Evolutionary conservation across 2,797 vertebrate genomes (phyloP), one percentile per base, ranked within the genome.

Genomic region (Poliocrania exsul): DNA sequence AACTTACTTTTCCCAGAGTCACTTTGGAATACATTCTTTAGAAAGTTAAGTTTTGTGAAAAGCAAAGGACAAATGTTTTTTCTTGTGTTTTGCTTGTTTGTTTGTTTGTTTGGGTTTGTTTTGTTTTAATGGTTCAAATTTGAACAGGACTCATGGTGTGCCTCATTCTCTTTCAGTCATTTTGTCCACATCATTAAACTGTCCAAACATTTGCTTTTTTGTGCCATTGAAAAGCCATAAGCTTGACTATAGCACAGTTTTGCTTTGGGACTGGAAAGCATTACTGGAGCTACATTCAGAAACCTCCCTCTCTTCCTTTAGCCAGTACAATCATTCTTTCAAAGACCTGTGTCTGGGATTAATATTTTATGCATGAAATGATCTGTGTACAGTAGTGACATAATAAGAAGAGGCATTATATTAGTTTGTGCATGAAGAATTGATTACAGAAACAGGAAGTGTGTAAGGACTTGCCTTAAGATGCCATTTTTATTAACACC

Each of bases 401-500:
- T 97, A 97, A 97, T 95, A 96, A 97, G 96, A 96, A 97, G 93
- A 96, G 95, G 95, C 96, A 95, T 92, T 95, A 93, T 95, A 88
- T 94, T 95, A 60, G 60, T 93, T 87, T 90, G 91, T 56, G 89
- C 81, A 88, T 86, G 93, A 67, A 58, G 86, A 88, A 87, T 49
- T 46, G 90, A 78, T 84, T 40, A 67, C 87, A 80, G 75, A 82
- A 86, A 84, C 18, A 54, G 60, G 91, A 93, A 88, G 87, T 95
- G 40, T 95, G 72, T 66, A 91, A 93, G 61, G 50, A 72, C 90
- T 88, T 94, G 51, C 81, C 74, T 91, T 91, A 86, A 90, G 84
- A 94, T 96, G 87, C 87, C 87, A 92, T 88, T 96, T 96, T 97
- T 96, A 96, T 95, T 91, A 96, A 65, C 56, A 91, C 47, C 25